A percentile compares a stretch with the other conserved stretches of the same genome.
These are phyloP conservation scores for Poeciliopsis paucimaculata DNA, from an alignment of 2,797 vertebrate species.

Conservation along the genomic window DNA sequence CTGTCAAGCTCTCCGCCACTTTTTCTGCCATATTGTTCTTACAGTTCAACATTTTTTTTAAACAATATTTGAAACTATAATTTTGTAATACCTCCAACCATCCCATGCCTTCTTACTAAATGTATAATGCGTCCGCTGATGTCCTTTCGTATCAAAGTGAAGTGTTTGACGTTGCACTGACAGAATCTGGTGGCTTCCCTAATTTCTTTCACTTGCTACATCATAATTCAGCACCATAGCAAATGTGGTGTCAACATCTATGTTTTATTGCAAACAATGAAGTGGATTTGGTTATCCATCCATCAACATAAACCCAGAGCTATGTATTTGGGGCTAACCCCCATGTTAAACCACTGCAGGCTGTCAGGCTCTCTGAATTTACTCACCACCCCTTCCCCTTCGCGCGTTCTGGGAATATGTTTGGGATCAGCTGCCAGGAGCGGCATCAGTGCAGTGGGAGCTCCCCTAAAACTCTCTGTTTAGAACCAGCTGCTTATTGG, in stretches of 20 bases:
- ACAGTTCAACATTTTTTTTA: not conserved
- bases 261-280: conserved; percentile 74
- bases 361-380: conserved; percentile 66
- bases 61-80: not conserved
- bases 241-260: conserved; percentile 60
- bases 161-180: conserved; percentile 28
- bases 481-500: conserved; percentile 77
- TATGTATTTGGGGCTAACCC: conserved; percentile 66
- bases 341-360: conserved; percentile 67
- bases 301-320: conserved; percentile 69
- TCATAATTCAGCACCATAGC: conserved; percentile 50
- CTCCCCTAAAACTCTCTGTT: conserved; percentile 63
- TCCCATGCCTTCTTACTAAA: not conserved
- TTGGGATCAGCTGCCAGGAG: conserved; percentile 66
- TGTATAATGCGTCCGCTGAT: conserved; percentile 44
- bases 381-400: conserved; percentile 57
- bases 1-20: not conserved
- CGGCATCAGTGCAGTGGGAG: conserved; percentile 55
- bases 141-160: conserved; percentile 40
- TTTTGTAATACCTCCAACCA: not conserved
- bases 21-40: not conserved
- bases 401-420: conserved; percentile 59
- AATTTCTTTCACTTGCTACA: conserved; percentile 30
- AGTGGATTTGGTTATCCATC: conserved; percentile 76
- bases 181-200: conserved; percentile 31